Conservation (phyloP, 1,140 invertebrate genomes). For the Plectrocnemia conspersa region DNA sequence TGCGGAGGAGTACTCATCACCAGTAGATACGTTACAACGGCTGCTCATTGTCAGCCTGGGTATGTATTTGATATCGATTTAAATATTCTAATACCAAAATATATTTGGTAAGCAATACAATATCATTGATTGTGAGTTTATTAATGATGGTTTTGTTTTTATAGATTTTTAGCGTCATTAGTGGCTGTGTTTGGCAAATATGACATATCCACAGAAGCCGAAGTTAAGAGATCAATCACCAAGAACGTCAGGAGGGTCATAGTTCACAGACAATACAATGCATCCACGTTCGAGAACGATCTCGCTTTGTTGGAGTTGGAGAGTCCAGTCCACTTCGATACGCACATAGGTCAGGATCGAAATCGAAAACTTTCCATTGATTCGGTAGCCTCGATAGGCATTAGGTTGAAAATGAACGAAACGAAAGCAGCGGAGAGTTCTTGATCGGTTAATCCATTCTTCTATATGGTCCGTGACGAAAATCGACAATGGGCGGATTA, state of each 20-base stretch:
- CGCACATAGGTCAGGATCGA: slow-evolving; percentile 65
- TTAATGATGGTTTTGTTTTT: slow-evolving; percentile 25
- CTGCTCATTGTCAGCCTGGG: slow-evolving; percentile 93
- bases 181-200: slow-evolving; percentile 88
- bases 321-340: slow-evolving; percentile 74
- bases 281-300: slow-evolving; percentile 87
- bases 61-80: slow-evolving; percentile 45
- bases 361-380: neutral
- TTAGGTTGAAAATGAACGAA: too few species aligned
- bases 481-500: too few species aligned
- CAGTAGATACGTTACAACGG: slow-evolving; percentile 79
- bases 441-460: too few species aligned
- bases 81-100: too few species aligned
- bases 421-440: too few species aligned
- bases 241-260: slow-evolving; percentile 84
- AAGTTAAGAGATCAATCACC: slow-evolving; percentile 68
- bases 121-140: neutral
- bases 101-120: neutral
- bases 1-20: slow-evolving; percentile 90
- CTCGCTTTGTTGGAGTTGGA: slow-evolving; percentile 81
- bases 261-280: slow-evolving; percentile 82
- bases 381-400: too few species aligned
- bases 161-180: slow-evolving; percentile 80
- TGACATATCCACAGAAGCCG: slow-evolving; percentile 79
- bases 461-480: too few species aligned